Evolutionary conservation across 2,113 vertebrate species (phyloP).

Genomic region (Haplochromis burtoni): DNA sequence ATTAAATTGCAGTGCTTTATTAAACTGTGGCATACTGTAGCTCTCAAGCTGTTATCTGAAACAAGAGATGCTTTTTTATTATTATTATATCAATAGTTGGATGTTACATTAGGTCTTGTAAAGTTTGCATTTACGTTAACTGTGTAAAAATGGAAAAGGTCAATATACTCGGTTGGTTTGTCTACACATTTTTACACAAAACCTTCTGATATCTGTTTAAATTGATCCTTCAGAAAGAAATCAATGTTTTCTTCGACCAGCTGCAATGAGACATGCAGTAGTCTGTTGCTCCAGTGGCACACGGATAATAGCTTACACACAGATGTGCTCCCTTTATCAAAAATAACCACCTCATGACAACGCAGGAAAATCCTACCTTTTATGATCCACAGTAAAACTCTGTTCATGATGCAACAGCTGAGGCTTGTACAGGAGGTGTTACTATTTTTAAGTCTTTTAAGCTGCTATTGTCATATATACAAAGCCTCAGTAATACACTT

Average conservation of each 20-base stretch:
- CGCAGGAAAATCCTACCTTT: background rate
- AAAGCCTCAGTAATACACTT: background rate
- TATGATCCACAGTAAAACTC: background rate
- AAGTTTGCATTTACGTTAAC: background rate
- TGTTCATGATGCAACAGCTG: background rate
- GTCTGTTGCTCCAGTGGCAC: background rate
- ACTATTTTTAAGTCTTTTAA: background rate
- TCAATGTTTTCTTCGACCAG: background rate
- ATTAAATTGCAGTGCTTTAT: background rate
- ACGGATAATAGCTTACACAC: background rate
- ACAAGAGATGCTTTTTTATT: background rate
- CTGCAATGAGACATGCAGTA: background rate
- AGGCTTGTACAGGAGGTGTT: background rate
- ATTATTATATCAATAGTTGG: background rate
- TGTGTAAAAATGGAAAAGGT: background rate
- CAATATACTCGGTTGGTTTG: background rate
- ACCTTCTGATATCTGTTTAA: background rate
- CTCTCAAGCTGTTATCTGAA: background rate
- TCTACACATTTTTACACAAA: background rate
- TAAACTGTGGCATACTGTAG: background rate
- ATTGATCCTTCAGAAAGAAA: background rate
- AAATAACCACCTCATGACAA: background rate
- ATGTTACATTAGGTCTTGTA: background rate
- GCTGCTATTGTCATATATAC: background rate
- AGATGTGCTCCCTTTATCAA: background rate